These are phyloP conservation scores for Drosophila maculinotata DNA, from an alignment of 2,888 invertebrate species.

Conservation along the genomic window DNA sequence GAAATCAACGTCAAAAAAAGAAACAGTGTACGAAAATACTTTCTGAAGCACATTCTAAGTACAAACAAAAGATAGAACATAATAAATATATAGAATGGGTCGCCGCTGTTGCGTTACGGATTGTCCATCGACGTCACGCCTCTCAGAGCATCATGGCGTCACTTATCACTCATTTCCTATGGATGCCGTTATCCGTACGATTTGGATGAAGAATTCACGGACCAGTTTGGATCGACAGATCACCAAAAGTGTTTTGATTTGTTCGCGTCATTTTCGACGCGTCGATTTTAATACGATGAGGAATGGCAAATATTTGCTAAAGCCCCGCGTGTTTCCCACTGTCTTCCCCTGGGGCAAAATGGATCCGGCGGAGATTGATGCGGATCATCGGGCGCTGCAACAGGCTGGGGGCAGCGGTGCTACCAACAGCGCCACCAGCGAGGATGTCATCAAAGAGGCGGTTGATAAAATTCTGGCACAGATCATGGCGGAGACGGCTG, in stretches of 20 bases:
- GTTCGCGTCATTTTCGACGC: slow-evolving; percentile 91
- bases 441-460: slow-evolving; percentile 77
- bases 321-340: slow-evolving; percentile 90
- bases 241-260: slow-evolving; percentile 88
- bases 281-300: slow-evolving; percentile 90
- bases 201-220: slow-evolving; percentile 89
- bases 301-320: slow-evolving; percentile 89
- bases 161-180: slow-evolving; percentile 92
- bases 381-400: slow-evolving; percentile 70
- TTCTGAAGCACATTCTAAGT: background rate
- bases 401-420: slow-evolving; percentile 49
- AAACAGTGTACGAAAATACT: background rate
- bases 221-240: slow-evolving; percentile 86
- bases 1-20: slow-evolving; percentile 16
- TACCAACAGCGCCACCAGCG: slow-evolving; percentile 46
- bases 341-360: slow-evolving; percentile 88
- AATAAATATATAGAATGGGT: slow-evolving; percentile 83
- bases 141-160: slow-evolving; percentile 87
- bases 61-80: background rate
- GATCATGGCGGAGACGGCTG: slow-evolving; percentile 80
- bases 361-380: slow-evolving; percentile 72
- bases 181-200: slow-evolving; percentile 87
- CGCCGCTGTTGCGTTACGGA: slow-evolving; percentile 83
- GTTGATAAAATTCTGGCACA: slow-evolving; percentile 80
- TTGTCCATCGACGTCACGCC: slow-evolving; percentile 82